Base-by-base conservation (phyloP, 2,113 vertebrate species). In the Eurystomus gularis region DNA sequence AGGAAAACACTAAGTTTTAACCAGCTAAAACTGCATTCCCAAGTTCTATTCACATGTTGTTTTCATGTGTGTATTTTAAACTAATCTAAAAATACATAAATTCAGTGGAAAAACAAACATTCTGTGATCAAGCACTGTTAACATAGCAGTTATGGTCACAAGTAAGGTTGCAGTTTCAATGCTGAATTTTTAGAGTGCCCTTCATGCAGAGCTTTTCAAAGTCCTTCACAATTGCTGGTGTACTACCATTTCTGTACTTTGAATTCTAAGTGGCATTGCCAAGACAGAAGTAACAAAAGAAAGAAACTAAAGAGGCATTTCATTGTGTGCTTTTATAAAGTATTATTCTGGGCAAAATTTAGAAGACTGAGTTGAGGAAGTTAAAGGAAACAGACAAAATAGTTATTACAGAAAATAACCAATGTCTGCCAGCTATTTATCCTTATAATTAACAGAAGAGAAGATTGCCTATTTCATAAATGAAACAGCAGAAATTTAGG, bases 21-120 rank as follows among this genome's bases (percentile, higher is more conserved):
- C 51, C 76, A 95, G 44, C 28, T 85, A 57, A 77, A 88, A 94
- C 31, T 78, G 37, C 65, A 65, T 80, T 86, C 51, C 44, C 7
- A 39, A 61, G 31, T 77, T 70, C 33, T 88, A 44, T 6, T 86
- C 61, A 72, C 19, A 9, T 92, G 82, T 62, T 92, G 52, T 81
- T 93, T 90, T 79, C 64, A 31, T 11, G 17, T 21, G 7, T 60
- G 14, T 92, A 88, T 86, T 91, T 86, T 92, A 93, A 97, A 89
- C 65, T 49, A 40, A 80, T 62, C 62, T 89, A 96, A 97, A 96
- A 96, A 93, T 92, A 95, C 52, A 81, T 76, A 55, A 62, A 76
- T 93, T 76, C 55, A 73, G 78, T 94, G 80, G 94, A 90, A 89
- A 95, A 97, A 78, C 71, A 91, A 97, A 94, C 69, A 80, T 91